phyloP scores from a whole-genome alignment of 2,797 vertebrate species.

The Pseudochirops corinnae region DNA sequence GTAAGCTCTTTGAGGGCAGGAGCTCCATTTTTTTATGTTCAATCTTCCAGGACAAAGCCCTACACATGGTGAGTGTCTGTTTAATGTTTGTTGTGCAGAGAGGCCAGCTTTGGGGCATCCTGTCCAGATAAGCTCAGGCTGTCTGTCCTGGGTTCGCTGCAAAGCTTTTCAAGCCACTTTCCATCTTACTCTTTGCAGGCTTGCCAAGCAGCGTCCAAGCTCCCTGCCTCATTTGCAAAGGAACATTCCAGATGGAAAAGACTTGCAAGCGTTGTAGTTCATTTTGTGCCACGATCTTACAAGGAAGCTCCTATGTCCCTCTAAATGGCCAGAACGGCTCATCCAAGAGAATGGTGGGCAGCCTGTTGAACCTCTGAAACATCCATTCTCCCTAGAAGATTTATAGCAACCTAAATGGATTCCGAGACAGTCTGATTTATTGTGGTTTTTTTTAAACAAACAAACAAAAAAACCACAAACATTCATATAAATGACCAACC shows the following conservation, averaged over 20 bases:
- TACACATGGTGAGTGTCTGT: not conserved
- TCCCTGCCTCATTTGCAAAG: conserved; percentile 63
- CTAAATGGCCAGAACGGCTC: not conserved
- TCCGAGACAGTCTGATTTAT: not conserved
- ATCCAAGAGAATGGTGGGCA: conserved; percentile 39
- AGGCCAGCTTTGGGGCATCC: not conserved
- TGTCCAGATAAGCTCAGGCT: not conserved
- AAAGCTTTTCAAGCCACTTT: not conserved
- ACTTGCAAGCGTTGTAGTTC: conserved; percentile 71
- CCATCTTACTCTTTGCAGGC: conserved; percentile 62
- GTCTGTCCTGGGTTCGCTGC: not conserved
- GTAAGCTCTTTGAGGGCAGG: conserved; percentile 1
- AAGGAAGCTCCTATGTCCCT: conserved; percentile 59
- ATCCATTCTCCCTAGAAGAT: not conserved
- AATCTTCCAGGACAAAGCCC: not conserved
- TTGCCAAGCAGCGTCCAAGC: conserved; percentile 6
- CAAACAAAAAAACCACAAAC: not conserved
- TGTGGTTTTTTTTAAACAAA: not conserved
- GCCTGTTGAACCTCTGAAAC: conserved; percentile 8
- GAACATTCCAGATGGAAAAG: conserved; percentile 52
- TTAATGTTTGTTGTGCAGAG: not conserved
- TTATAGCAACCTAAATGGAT: not conserved
- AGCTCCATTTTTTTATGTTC: not conserved
- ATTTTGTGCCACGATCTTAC: conserved; percentile 64
- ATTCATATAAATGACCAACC: not conserved